Conservation (phyloP, 2,113 vertebrate genomes). For the Malurus alboscapulatus region DNA sequence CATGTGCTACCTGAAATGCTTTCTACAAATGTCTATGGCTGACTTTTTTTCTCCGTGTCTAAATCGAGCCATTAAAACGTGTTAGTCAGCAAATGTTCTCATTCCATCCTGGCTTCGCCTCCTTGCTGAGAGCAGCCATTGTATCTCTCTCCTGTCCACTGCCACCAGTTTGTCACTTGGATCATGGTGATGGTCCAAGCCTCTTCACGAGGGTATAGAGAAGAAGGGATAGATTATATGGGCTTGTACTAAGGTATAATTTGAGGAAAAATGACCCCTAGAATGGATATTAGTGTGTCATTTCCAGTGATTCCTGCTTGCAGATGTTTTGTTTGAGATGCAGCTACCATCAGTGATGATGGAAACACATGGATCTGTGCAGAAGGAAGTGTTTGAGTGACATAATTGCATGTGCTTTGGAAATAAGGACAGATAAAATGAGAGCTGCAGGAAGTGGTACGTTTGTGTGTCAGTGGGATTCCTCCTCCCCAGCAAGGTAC, state of each 20-base stretch:
- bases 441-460: background rate
- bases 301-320: background rate
- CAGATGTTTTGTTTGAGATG: background rate
- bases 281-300: background rate
- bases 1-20: background rate
- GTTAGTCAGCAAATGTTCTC: background rate
- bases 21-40: background rate
- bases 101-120: background rate
- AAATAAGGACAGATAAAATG: background rate
- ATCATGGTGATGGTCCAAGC: too few species aligned
- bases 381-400: background rate
- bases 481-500: background rate
- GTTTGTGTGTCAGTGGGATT: background rate
- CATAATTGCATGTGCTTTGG: background rate
- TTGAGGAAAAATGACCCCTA: background rate
- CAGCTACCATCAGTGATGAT: background rate
- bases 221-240: background rate
- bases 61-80: background rate
- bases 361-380: background rate
- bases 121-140: background rate
- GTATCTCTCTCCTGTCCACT: fast-evolving
- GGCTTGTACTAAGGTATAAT: background rate
- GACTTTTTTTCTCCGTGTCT: background rate
- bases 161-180: background rate
- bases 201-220: background rate